Conservation (phyloP, 2,888 invertebrate species). For the Plebejus melissa region DNA sequence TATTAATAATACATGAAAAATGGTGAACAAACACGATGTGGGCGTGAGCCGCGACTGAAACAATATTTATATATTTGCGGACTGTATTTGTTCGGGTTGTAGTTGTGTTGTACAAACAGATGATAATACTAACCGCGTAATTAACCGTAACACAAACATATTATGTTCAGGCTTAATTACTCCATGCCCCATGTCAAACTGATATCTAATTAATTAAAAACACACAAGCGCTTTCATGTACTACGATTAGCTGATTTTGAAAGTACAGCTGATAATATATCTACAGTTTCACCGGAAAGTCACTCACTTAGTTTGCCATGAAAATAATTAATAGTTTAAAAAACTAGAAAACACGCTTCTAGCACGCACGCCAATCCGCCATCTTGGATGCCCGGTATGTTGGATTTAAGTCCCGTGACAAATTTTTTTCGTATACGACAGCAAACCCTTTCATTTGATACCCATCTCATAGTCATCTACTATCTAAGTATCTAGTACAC, state of each 20-base stretch:
- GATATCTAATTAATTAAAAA: not conserved
- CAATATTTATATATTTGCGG: slow-evolving; percentile 1
- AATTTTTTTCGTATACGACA: no score
- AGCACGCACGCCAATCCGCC: no score
- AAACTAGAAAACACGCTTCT: no score
- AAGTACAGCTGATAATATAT: no score
- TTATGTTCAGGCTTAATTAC: not conserved
- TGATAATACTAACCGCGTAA: slow-evolving; percentile 1
- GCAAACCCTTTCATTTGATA: no score
- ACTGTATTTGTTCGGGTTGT: not conserved
- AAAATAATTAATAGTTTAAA: no score
- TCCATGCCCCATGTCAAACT: slow-evolving; percentile 12
- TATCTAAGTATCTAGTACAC: no score
- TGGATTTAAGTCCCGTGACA: no score
- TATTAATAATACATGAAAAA: not conserved
- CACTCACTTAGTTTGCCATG: no score
- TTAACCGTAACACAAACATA: slow-evolving; percentile 11
- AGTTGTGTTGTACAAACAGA: not conserved
- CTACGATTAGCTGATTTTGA: not conserved
- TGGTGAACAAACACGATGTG: not conserved
- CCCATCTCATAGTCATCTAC: no score
- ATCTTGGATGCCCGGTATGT: no score
- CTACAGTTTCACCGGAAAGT: no score
- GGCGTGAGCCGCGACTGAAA: not conserved
- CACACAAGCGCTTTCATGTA: not conserved